Conservation (phyloP, 2,113 vertebrate genomes). For the Candoia aspera region DNA sequence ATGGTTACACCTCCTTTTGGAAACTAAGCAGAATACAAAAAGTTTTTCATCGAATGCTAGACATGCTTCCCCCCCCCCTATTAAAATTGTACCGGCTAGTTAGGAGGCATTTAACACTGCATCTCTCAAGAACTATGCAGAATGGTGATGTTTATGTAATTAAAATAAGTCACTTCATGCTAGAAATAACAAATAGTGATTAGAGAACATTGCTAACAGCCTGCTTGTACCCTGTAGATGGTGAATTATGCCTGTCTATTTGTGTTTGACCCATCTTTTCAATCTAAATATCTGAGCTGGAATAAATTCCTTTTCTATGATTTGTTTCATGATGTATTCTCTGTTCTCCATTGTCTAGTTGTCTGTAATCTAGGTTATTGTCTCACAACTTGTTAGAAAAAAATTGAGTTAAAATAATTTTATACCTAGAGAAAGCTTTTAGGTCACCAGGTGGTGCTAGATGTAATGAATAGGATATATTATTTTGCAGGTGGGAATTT, state of each 20-base stretch:
- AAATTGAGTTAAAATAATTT: neutral
- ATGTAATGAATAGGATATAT: neutral
- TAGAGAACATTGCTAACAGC: neutral
- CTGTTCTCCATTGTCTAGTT: too few relatives aligned
- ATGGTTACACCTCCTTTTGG: neutral
- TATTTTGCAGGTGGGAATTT: neutral
- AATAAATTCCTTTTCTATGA: neutral
- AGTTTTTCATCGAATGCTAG: slow-evolving; percentile 13
- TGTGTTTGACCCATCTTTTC: neutral
- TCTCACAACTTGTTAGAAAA: neutral
- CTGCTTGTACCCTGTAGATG: neutral
- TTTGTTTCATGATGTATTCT: neutral
- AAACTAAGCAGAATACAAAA: slow-evolving; percentile 16
- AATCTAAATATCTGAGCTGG: neutral
- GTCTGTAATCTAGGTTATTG: neutral
- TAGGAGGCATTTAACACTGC: neutral
- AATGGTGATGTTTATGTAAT: neutral
- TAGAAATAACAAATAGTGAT: neutral
- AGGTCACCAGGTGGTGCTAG: neutral
- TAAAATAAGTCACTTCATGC: neutral
- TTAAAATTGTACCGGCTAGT: slow-evolving; percentile 17
- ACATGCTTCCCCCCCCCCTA: neutral
- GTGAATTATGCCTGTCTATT: neutral
- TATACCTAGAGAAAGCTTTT: neutral
- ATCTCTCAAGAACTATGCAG: neutral